phyloP scores from a whole-genome alignment of 1,140 invertebrate species.

The honey bee (Apis mellifera) region Amel_HAv3.1 CM009938.2:6552001-6552500 shows the following conservation, averaged over 20 bases:
- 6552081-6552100: too few species aligned
- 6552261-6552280: neutral
- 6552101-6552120: neutral
- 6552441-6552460: neutral
- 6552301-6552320: neutral
- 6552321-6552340: neutral
- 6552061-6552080: neutral
- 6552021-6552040: neutral
- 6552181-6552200: constrained; percentile 7
- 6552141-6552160: constrained; percentile 15
- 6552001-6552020: neutral
- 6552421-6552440: neutral
- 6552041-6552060: neutral
- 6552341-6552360: constrained; percentile 20
- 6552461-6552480: neutral
- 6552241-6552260: neutral
- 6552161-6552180: constrained; percentile 31
- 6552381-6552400: neutral
- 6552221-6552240: constrained; percentile 7
- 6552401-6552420: neutral
- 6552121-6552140: neutral
- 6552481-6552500: too few species aligned
- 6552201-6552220: constrained; percentile 13
- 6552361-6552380: neutral
- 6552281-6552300: constrained; percentile 17